These are phyloP conservation scores for Microplitis manilae DNA, from an alignment of 2,888 invertebrate species.

Conservation along the genomic window DNA sequence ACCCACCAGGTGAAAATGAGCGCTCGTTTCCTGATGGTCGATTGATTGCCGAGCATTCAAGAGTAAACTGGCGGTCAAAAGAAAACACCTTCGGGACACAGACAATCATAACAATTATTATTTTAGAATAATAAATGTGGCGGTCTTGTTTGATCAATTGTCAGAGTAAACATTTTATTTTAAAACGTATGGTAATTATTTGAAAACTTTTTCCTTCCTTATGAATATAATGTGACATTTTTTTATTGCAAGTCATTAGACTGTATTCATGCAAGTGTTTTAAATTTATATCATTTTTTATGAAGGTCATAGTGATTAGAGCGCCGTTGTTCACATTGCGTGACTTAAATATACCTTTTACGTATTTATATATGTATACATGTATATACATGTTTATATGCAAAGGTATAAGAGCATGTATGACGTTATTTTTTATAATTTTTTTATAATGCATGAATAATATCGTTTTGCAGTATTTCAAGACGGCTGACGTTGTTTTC, in stretches of 20 bases:
- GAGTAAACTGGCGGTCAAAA: too few relatives aligned
- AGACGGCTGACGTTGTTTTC: not conserved
- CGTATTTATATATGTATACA: not conserved
- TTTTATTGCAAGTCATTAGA: not conserved
- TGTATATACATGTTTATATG: not conserved
- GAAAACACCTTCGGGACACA: too few relatives aligned
- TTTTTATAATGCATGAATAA: not conserved
- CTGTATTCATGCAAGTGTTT: not conserved
- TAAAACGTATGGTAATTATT: too few relatives aligned
- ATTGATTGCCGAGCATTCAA: too few relatives aligned
- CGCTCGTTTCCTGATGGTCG: too few relatives aligned
- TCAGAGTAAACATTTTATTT: too few relatives aligned
- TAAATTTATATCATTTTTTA: not conserved
- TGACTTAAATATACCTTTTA: not conserved
- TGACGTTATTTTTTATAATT: not conserved
- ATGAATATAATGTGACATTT: too few relatives aligned
- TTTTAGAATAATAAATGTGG: too few relatives aligned
- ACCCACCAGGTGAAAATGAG: too few relatives aligned
- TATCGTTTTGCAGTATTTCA: conserved; percentile 7
- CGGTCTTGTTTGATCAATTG: too few relatives aligned
- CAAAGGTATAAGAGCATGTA: not conserved
- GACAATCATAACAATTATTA: too few relatives aligned
- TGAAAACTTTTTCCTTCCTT: too few relatives aligned
- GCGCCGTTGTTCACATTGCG: not conserved
- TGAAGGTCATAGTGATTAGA: conserved; percentile 20